These are phyloP conservation scores for Hipparchia sbordonii DNA, from an alignment of 2,888 invertebrate species.

Conservation along the genomic window DNA sequence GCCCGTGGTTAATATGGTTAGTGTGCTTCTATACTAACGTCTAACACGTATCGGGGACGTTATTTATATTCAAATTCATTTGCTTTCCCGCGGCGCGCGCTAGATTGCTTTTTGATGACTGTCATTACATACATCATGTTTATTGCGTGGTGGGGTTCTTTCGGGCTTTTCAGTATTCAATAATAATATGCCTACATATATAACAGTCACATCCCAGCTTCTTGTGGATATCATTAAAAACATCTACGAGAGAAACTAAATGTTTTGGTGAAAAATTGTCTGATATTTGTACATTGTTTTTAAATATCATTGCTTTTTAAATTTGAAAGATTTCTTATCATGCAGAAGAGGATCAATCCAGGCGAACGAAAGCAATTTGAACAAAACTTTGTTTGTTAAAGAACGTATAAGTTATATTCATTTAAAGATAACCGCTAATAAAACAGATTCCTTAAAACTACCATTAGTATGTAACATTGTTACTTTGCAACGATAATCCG, in stretches of 20 bases:
- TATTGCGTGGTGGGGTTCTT: slow-evolving; percentile 34
- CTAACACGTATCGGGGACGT: slow-evolving; percentile 41
- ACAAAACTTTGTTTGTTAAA: too few relatives aligned
- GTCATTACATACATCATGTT: slow-evolving; percentile 44
- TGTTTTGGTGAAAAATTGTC: too few relatives aligned
- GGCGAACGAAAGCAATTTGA: too few relatives aligned
- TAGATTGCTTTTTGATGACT: slow-evolving; percentile 50
- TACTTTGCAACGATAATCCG: slow-evolving; percentile 12
- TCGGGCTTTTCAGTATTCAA: slow-evolving; percentile 12
- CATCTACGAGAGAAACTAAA: too few relatives aligned
- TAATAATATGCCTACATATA: slow-evolving; percentile 3
- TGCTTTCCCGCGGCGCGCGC: slow-evolving; percentile 41
- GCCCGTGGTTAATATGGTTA: not conserved
- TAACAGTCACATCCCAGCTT: too few relatives aligned
- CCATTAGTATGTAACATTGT: slow-evolving; percentile 11
- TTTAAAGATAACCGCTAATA: too few relatives aligned
- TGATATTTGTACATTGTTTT: too few relatives aligned
- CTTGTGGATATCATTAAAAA: too few relatives aligned
- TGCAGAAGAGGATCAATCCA: too few relatives aligned
- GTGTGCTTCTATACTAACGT: slow-evolving; percentile 30
- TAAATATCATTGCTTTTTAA: too few relatives aligned
- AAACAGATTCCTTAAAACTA: not conserved
- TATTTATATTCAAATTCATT: slow-evolving; percentile 54
- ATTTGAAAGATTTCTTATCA: too few relatives aligned
- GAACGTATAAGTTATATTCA: too few relatives aligned